Evolutionary conservation across 2,113 vertebrate species (phyloP).

Genomic region (Dasyornis broadbenti): DNA sequence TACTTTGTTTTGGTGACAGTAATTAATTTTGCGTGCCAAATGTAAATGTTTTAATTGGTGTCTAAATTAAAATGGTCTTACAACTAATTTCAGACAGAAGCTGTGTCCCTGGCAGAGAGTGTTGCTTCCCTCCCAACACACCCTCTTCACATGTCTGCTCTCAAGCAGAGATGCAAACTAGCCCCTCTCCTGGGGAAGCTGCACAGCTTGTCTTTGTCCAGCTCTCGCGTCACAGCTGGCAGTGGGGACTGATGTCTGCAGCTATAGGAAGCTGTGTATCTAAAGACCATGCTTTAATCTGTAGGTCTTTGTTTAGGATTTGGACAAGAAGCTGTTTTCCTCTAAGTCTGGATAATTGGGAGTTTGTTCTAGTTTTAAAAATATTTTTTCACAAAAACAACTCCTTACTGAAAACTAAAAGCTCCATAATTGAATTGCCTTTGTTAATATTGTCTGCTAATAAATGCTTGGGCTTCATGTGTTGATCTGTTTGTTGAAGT

Average conservation of each 20-base stretch:
- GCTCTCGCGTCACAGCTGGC: neutral
- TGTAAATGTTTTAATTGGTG: neutral
- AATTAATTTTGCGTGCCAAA: neutral
- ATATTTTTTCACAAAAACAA: neutral
- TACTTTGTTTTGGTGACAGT: neutral
- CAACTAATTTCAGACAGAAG: neutral
- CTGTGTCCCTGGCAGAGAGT: neutral
- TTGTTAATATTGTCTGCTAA: neutral
- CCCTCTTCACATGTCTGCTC: neutral
- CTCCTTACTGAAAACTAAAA: neutral
- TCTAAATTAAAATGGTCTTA: neutral
- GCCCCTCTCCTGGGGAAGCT: neutral
- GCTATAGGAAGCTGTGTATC: neutral
- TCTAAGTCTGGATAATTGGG: neutral
- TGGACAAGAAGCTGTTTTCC: neutral
- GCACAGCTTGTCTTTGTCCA: neutral
- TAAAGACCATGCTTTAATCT: neutral
- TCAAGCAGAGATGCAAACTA: neutral
- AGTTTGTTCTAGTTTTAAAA: neutral
- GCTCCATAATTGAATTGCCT: neutral
- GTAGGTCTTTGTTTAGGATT: neutral
- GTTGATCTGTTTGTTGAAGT: neutral
- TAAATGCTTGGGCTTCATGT: neutral
- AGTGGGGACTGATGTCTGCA: neutral
- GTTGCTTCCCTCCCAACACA: neutral